Evolutionary conservation across 2,113 vertebrate species (phyloP).

Genomic region (Phyllostomus hastatus): DNA sequence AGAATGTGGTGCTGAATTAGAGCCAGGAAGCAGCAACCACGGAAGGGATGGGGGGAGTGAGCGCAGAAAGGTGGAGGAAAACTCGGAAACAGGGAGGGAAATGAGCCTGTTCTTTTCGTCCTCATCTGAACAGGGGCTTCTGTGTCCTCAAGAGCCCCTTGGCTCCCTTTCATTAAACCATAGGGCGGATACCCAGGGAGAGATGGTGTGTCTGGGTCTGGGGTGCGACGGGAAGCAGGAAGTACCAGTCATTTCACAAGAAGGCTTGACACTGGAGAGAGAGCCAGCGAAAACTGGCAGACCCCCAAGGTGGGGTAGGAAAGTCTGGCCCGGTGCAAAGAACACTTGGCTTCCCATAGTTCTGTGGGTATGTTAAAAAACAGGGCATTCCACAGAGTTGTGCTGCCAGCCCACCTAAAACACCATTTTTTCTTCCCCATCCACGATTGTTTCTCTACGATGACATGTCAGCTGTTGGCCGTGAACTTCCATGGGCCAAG

Average conservation of each 20-base stretch:
- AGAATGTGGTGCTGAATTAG: not conserved
- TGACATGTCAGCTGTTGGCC: not conserved
- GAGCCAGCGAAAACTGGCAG: conserved; percentile 69
- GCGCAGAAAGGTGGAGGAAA: not conserved
- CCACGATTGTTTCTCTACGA: not conserved
- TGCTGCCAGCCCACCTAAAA: conserved; percentile 10
- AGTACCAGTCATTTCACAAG: conserved; percentile 74
- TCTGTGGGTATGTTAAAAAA: conserved; percentile 55
- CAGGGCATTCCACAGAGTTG: not conserved
- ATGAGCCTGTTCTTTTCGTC: not conserved
- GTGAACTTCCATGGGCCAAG: not conserved
- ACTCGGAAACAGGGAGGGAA: not conserved
- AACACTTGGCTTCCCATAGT: conserved; percentile 44
- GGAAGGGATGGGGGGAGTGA: not conserved
- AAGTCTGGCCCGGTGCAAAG: conserved; percentile 58
- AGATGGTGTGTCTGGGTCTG: conserved; percentile 56
- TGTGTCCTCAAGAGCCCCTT: conserved; percentile 52
- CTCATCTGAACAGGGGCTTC: conserved; percentile 37
- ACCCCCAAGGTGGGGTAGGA: conserved; percentile 67
- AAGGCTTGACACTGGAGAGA: conserved; percentile 45
- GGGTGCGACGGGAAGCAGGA: conserved; percentile 68
- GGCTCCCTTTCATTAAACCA: not conserved
- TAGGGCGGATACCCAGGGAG: conserved; percentile 45
- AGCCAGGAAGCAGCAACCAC: not conserved
- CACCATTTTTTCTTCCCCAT: not conserved